A percentile compares a stretch with the other conserved stretches of the same genome.
Evolutionary conservation across 2,797 vertebrate genomes (phyloP).

Genomic region (Anomalospiza imberbis): DNA sequence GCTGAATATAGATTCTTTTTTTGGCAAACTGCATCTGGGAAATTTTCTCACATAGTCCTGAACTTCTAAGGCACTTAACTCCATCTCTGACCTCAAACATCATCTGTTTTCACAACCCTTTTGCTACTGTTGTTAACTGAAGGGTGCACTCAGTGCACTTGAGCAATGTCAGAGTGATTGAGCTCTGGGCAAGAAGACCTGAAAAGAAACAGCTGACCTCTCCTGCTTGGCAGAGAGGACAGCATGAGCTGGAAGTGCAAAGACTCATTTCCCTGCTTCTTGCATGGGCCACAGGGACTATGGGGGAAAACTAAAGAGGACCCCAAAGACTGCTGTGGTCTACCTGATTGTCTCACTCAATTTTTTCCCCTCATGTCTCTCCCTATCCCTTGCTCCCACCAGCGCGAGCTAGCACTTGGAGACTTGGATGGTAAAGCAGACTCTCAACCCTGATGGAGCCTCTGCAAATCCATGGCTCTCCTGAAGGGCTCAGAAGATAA

Average conservation of each 20-base stretch:
- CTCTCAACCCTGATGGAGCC: neutral
- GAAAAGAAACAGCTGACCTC: neutral
- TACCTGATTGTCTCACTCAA: neutral
- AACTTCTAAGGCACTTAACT: neutral
- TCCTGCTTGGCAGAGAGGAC: neutral
- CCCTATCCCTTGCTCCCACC: neutral
- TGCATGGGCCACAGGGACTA: neutral
- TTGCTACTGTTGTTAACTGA: neutral
- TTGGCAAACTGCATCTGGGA: neutral
- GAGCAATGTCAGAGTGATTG: neutral
- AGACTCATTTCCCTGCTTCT: neutral
- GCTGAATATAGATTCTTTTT: neutral
- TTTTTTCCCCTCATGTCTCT: neutral
- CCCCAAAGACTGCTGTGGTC: rapidly evolving
- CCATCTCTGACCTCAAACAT: neutral
- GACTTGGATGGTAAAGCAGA: neutral
- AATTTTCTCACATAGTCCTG: neutral
- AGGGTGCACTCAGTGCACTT: neutral
- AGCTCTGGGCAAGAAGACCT: neutral
- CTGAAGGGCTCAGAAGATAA: neutral
- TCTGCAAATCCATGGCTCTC: neutral
- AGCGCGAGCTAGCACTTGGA: neutral
- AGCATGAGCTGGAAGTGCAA: neutral
- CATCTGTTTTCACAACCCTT: neutral
- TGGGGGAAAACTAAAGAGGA: neutral